Conservation (phyloP, 2,113 vertebrate species). For the Ramphastos sulfuratus region DNA sequence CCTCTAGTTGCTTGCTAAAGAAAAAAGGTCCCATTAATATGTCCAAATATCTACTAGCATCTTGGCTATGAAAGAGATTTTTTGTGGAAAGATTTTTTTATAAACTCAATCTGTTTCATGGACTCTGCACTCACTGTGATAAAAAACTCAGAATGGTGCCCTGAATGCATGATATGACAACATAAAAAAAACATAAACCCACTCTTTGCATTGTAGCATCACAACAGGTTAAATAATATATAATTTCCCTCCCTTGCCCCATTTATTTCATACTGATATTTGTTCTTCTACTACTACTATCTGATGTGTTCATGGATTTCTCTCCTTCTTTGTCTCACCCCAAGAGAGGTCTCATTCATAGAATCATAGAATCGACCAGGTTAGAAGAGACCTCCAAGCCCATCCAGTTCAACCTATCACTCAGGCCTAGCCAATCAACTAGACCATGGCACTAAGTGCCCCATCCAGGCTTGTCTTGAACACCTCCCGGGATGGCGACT, state of each 20-base stretch:
- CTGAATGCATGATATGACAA: not conserved
- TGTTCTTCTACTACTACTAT: not conserved
- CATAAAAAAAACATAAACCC: not conserved
- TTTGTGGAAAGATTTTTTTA: not conserved
- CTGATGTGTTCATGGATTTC: not conserved
- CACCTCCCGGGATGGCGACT: no score
- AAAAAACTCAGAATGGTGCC: not conserved
- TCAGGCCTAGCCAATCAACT: no score
- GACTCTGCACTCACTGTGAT: not conserved
- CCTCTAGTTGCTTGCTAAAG: not conserved
- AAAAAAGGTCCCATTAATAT: not conserved
- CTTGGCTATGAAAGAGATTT: not conserved
- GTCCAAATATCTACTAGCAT: not conserved
- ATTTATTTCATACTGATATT: not conserved
- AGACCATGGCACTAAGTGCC: no score
- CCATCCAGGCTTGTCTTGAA: no score
- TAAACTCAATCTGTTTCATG: not conserved
- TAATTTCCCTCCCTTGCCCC: not conserved
- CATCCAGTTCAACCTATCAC: no score
- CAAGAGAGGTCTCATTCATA: not conserved
- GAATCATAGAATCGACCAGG: no score
- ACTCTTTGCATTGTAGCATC: not conserved
- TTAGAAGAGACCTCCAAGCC: no score
- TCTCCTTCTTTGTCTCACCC: not conserved
- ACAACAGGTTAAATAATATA: not conserved